Conservation (phyloP, 2,888 invertebrate species). For the Aplocera efformata region DNA sequence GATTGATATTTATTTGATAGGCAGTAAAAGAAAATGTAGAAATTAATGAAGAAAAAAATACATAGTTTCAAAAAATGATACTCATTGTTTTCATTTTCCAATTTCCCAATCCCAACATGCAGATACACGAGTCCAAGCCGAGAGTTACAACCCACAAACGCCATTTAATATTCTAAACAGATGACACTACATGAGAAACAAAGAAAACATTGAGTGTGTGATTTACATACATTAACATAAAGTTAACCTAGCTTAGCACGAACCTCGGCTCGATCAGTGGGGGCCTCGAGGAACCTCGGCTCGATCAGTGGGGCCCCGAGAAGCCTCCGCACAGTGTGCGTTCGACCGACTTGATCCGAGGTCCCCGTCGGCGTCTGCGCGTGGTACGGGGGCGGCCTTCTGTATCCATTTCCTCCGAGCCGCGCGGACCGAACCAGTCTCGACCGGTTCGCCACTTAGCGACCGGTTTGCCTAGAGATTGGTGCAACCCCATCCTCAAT, state of each 20-base stretch:
- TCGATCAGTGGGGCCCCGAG: no score
- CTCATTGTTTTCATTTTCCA: constrained; percentile 48
- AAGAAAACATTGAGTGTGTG: constrained; percentile 39
- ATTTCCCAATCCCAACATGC: no score
- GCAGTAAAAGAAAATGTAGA: constrained; percentile 75
- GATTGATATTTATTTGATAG: constrained; percentile 79
- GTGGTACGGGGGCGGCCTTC: no score
- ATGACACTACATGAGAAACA: constrained; percentile 42
- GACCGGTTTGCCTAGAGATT: constrained; percentile 44
- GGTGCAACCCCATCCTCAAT: constrained; percentile 48
- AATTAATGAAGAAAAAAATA: constrained; percentile 74
- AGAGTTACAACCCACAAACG: no score
- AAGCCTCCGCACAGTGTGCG: no score
- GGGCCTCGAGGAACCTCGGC: no score
- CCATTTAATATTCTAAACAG: constrained; percentile 38
- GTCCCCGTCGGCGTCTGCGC: no score
- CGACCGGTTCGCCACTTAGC: constrained; percentile 22
- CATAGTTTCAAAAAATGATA: constrained; percentile 75
- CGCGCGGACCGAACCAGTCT: constrained; percentile 47
- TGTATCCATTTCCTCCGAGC: no score
- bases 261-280: no score
- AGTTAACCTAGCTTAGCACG: constrained; percentile 48
- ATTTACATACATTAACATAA: constrained; percentile 57
- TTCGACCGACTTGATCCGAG: no score
- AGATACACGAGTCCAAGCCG: no score